Evolutionary conservation across 2,797 vertebrate genomes (phyloP).

Genomic region (Alfaro cultratus): DNA sequence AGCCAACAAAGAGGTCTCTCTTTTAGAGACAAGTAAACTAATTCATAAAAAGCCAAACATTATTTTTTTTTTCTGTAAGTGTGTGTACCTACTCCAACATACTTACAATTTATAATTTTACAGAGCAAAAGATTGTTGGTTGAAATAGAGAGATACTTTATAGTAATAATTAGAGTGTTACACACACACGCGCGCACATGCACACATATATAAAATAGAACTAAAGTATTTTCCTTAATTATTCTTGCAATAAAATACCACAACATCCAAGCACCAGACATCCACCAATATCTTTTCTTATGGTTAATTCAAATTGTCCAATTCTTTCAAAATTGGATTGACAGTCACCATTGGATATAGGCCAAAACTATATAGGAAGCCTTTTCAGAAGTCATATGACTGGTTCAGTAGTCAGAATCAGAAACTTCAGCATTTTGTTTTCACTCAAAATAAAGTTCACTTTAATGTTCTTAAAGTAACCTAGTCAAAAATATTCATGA

Average conservation of each 20-base stretch:
- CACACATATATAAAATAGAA: not conserved
- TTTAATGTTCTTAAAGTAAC: not conserved
- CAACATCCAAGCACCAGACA: not conserved
- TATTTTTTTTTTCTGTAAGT: constrained; percentile 52
- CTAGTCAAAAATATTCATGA: not conserved
- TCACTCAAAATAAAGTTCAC: not conserved
- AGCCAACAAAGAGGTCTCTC: constrained; percentile 76
- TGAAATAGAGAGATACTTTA: constrained; percentile 6
- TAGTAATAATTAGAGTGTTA: not conserved
- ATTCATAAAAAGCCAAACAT: constrained; percentile 77
- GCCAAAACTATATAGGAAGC: not conserved
- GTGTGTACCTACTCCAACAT: constrained; percentile 45
- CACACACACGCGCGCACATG: too few species aligned
- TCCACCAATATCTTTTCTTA: not conserved
- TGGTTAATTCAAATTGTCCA: not conserved
- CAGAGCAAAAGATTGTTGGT: constrained; percentile 34
- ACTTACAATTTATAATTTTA: constrained; percentile 50
- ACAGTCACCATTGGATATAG: not conserved
- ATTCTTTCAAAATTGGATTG: not conserved
- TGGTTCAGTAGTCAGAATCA: not conserved
- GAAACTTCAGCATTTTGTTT: not conserved
- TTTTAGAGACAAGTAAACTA: constrained; percentile 72
- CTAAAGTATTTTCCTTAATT: not conserved
- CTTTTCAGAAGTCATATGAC: not conserved
- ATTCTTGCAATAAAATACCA: not conserved